These are phyloP conservation scores for Drosophila meridionalis DNA, from an alignment of 2,888 invertebrate genomes.

Conservation along the genomic window DNA sequence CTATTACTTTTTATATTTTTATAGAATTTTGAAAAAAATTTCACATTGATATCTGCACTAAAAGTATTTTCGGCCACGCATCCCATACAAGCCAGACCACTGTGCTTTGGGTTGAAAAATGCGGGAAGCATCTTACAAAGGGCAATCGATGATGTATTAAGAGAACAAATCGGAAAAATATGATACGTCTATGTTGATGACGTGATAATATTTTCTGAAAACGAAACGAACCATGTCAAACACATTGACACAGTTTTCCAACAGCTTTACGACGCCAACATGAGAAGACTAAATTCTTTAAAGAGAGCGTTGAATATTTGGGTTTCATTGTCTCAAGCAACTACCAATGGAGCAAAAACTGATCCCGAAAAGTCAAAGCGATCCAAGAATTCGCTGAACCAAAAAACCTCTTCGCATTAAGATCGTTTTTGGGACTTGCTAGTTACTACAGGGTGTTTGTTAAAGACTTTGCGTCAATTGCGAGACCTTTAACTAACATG, in stretches of 20 bases:
- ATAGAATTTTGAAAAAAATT: too few relatives aligned
- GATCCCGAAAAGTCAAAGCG: neutral
- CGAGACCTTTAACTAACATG: neutral
- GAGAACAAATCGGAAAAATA: neutral
- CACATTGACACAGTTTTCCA: neutral
- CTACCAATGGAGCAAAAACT: neutral
- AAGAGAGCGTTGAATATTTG: constrained; percentile 2
- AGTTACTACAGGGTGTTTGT: neutral
- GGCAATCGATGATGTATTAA: neutral
- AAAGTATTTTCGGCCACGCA: too few relatives aligned
- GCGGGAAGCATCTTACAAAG: neutral
- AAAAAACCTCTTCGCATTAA: neutral
- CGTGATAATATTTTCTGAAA: neutral
- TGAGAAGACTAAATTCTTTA: neutral
- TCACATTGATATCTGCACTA: too few relatives aligned
- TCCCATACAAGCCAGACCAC: too few relatives aligned
- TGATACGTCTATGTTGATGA: neutral
- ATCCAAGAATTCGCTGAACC: neutral
- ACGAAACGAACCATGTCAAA: neutral
- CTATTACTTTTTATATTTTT: too few relatives aligned
- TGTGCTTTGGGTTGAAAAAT: neutral
- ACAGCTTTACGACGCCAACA: neutral
- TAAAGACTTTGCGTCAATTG: neutral
- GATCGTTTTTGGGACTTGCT: neutral
- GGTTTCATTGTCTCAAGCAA: neutral